Percentiles rank a stretch among this genome's conserved stretches.
These are phyloP conservation scores for Luidia sarsii DNA, from an alignment of 53 echinoderm and acorn worm genomes.

Conservation along the genomic window DNA sequence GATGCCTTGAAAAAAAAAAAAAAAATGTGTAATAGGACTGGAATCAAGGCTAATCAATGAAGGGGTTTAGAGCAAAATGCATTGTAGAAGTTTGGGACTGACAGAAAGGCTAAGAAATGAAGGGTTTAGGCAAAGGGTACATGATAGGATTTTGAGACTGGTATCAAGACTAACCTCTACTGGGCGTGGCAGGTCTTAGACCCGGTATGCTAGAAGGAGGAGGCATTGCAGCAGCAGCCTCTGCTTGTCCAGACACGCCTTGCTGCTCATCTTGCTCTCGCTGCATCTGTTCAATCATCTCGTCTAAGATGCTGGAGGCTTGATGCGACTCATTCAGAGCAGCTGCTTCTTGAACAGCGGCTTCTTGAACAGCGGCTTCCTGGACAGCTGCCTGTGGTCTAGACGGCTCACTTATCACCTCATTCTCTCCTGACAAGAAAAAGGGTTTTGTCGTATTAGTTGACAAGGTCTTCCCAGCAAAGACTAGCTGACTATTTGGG, in stretches of 20 bases:
- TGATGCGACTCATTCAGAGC: conserved; percentile 78
- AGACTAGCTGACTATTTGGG: no score
- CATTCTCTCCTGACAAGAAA: conserved; percentile 57
- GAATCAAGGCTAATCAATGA: no score
- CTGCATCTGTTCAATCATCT: conserved; percentile 93
- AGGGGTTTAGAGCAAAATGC: no score
- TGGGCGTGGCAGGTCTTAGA: conserved; percentile 76
- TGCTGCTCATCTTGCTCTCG: conserved; percentile 77
- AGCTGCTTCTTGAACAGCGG: conserved; percentile 13
- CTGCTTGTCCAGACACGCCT: neutral
- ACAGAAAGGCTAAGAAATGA: no score
- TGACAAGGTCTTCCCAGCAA: no score
- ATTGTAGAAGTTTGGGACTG: no score
- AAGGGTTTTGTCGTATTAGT: no score
- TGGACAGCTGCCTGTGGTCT: neutral
- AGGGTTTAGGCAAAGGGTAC: neutral
- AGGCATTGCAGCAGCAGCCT: conserved; percentile 29
- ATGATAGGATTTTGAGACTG: neutral
- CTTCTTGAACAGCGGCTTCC: neutral
- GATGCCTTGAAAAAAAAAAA: no score
- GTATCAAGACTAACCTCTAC: conserved; percentile 44
- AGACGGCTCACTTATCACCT: conserved; percentile 58
- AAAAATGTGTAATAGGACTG: no score
- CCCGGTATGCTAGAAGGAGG: conserved; percentile 37
- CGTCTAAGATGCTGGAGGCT: conserved; percentile 94